Base-by-base conservation (phyloP, 2,888 invertebrate genomes). In the Ennomos erosarius region DNA sequence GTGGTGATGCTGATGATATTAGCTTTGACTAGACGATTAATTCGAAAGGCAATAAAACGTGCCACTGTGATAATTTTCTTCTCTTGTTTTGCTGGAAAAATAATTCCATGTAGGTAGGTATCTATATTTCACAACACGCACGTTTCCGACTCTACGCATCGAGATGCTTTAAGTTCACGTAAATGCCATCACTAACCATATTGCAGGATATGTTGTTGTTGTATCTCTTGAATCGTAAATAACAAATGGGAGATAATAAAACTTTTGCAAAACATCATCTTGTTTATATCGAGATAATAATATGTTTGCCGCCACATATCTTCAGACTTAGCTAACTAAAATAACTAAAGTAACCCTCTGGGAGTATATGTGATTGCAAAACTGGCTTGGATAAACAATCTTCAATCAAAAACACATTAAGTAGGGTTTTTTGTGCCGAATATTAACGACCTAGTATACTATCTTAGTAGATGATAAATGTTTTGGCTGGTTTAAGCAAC, bases 151-250 rank as follows among this genome's bases (percentile, higher is more conserved):
- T 45, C 35, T 26, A 37, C 26, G 51, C 54, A 50, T 51, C 51
- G 59, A 51, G 55, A 55, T 48, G 43, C 51, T 55, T 48, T 60
- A 47, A 60, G 55, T 60, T 60, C 68, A 74, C 67, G 71, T 75
- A 75, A 68, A 68, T 66, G 57, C 71, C 69, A 71, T 75, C 73
- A 66, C 71, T 64, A 71, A 75, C 69, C 72, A 72, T 78, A 81
- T 78, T 77, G 74, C 75, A 76, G 74, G 77, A 78, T 78, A 78
- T 88, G 87, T 88, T 88, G 84, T 88, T 86, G 81, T 76, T 79
- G 78, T 73, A 78, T 82, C 82, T 83, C 81, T 83, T 88, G 80
- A 87, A 76, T 81, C 87, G 89, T 87, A 88, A 87, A 86, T 89
- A 90, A 90, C 83, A 85, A 88, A 89, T 86, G 85, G 84, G 78